Conservation (phyloP, 2,888 invertebrate species). For the Tetragnatha montana region DNA sequence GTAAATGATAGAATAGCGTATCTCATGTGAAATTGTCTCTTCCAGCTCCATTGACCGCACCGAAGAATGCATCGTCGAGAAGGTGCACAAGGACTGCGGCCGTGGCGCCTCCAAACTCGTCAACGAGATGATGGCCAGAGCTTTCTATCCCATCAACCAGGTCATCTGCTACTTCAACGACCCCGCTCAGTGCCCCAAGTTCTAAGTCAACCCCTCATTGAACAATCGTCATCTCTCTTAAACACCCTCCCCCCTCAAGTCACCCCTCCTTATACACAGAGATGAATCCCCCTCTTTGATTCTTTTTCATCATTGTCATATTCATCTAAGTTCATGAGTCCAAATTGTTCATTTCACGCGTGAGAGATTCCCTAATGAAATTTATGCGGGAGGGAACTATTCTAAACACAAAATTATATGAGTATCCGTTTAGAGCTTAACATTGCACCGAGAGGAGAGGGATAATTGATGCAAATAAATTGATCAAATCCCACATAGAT, state of each 20-base stretch:
- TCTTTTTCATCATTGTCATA: too few species aligned
- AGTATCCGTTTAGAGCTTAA: too few species aligned
- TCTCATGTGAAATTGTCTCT: background rate
- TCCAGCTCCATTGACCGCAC: slow-evolving; percentile 66
- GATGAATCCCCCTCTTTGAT: too few species aligned
- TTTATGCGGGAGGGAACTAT: too few species aligned
- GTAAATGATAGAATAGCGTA: background rate
- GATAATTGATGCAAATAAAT: too few species aligned
- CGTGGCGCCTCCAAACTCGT: slow-evolving; percentile 64
- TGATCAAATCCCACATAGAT: too few species aligned
- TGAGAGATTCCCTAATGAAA: too few species aligned
- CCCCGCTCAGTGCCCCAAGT: slow-evolving; percentile 63
- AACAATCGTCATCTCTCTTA: background rate
- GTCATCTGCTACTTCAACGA: slow-evolving; percentile 70
- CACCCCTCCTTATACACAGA: background rate
- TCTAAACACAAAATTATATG: too few species aligned
- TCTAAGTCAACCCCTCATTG: slow-evolving; percentile 17
- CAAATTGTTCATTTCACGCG: too few species aligned
- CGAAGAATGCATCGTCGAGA: slow-evolving; percentile 65
- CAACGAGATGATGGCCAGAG: slow-evolving; percentile 65
- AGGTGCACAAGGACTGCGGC: slow-evolving; percentile 67
- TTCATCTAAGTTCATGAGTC: too few species aligned
- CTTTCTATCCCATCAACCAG: slow-evolving; percentile 68
- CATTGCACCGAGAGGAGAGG: too few species aligned
- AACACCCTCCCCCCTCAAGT: background rate